These are phyloP conservation scores for Chloroceryle aenea DNA, from an alignment of 2,113 vertebrate species.

Conservation along the genomic window DNA sequence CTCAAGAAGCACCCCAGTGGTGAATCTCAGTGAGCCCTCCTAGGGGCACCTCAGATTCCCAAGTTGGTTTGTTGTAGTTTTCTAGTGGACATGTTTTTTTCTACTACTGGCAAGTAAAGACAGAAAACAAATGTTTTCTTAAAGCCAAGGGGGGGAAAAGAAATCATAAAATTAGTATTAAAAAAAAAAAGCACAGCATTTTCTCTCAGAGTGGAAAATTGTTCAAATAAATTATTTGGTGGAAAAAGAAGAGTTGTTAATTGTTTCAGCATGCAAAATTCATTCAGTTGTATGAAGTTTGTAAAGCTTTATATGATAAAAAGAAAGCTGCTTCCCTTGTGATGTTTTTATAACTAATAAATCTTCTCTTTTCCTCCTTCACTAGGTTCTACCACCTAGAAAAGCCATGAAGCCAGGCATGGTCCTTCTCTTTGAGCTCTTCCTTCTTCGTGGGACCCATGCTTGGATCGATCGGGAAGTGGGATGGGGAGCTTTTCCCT, in stretches of 20 bases:
- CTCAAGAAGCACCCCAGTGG: not conserved
- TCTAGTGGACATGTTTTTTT: not conserved
- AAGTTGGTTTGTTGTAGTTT: not conserved
- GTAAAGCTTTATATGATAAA: not conserved
- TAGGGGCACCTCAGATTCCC: not conserved
- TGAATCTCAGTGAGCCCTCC: not conserved
- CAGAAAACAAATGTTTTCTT: not conserved
- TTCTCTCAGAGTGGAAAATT: not conserved
- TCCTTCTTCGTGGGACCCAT: constrained; percentile 70
- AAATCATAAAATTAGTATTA: not conserved
- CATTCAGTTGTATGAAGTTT: not conserved
- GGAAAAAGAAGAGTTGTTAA: not conserved
- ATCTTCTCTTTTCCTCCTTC: not conserved
- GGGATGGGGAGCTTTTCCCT: constrained; percentile 89
- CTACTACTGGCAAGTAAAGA: not conserved
- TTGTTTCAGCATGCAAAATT: not conserved
- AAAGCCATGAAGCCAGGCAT: constrained; percentile 79
- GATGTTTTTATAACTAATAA: not conserved
- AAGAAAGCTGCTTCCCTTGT: not conserved
- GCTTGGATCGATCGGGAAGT: constrained; percentile 69
- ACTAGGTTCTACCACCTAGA: constrained; percentile 82
- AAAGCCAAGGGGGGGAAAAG: not conserved
- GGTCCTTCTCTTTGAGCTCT: constrained; percentile 87
- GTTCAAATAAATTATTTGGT: not conserved
- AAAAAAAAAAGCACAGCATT: not conserved